Percentiles rank a stretch among this genome's conserved stretches.
phyloP scores from a whole-genome alignment of 2,888 invertebrate species.

The Hypselothyrea guttata region DNA sequence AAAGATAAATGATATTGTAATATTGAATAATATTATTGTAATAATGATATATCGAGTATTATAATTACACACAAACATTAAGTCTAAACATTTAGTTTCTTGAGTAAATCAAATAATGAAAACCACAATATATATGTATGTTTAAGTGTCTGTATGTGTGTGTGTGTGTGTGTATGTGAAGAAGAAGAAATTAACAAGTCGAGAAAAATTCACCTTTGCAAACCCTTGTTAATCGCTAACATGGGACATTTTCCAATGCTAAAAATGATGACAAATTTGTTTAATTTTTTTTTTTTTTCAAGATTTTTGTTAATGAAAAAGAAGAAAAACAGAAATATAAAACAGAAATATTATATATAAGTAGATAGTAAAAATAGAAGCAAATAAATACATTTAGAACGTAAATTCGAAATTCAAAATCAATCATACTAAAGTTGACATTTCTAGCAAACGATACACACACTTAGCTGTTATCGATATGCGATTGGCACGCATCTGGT shows the following conservation, averaged over 20 bases:
- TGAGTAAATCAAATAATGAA: slow-evolving; percentile 32
- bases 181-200: slow-evolving; percentile 64
- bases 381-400: slow-evolving; percentile 31
- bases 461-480: too few species aligned
- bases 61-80: slow-evolving; percentile 60
- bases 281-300: slow-evolving; percentile 28
- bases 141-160: slow-evolving; percentile 12
- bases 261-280: slow-evolving; percentile 81
- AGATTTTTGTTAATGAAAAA: slow-evolving; percentile 47
- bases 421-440: too few species aligned
- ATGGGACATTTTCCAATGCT: slow-evolving; percentile 90
- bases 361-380: slow-evolving; percentile 56
- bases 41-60: slow-evolving; percentile 15
- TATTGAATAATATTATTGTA: not conserved
- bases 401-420: too few species aligned
- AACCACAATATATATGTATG: slow-evolving; percentile 50
- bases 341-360: slow-evolving; percentile 58
- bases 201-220: slow-evolving; percentile 88
- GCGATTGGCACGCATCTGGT: too few species aligned
- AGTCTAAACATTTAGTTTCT: slow-evolving; percentile 49
- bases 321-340: slow-evolving; percentile 8
- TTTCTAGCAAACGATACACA: too few species aligned
- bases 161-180: slow-evolving; percentile 52
- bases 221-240: slow-evolving; percentile 93
- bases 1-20: too few species aligned